Conservation (phyloP, 2,888 invertebrate genomes). For the Macrosiphum euphorbiae region DNA sequence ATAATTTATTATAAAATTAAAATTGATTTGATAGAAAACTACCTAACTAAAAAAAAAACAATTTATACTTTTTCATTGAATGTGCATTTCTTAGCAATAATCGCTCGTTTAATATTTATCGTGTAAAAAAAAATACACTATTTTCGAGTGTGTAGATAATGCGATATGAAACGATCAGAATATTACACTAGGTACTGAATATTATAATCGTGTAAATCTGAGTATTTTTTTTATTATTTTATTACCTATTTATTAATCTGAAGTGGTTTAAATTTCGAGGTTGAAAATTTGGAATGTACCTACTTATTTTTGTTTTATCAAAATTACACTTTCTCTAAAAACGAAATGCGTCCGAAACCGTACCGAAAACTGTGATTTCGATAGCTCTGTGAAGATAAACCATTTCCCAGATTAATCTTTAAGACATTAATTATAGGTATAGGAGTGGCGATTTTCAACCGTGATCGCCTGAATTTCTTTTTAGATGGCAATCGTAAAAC, state of each 20-base stretch:
- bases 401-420: background rate
- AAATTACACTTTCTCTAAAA: background rate
- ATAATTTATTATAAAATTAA: background rate
- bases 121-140: background rate
- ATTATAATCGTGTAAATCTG: background rate
- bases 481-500: constrained; percentile 13
- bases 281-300: background rate
- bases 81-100: background rate
- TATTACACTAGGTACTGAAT: background rate
- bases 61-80: background rate
- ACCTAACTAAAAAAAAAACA: background rate
- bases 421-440: background rate
- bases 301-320: background rate
- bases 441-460: background rate
- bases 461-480: background rate
- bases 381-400: background rate
- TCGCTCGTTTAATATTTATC: background rate
- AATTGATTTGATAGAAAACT: background rate
- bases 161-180: background rate
- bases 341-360: background rate
- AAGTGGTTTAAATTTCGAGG: background rate
- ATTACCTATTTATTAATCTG: background rate
- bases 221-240: background rate
- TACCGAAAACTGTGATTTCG: background rate
- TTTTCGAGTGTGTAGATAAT: background rate